Evolutionary conservation across 2,888 invertebrate species (phyloP), one percentile per base, ranked within the genome.

Genomic region (Thera britannica): DNA sequence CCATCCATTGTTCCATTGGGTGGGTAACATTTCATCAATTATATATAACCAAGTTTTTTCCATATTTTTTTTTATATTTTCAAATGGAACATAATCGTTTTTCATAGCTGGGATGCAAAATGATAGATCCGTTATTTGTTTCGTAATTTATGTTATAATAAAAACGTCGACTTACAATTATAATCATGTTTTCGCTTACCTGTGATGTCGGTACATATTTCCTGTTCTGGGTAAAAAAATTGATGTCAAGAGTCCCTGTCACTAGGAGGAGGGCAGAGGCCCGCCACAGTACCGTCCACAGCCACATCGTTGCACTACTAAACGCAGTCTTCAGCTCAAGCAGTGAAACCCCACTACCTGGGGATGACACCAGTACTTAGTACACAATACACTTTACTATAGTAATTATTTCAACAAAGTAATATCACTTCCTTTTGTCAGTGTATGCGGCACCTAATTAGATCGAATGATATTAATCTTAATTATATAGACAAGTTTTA

Each of bases 241-340:
- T 78, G 58, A 84, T 73, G 72, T 88, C 83, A 49, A 86, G 74
- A 58, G 85, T 84, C 46, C 84, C 83, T 67, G 80, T 80, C 48
- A 82, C 87, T 41, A 83, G 67, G 61, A 84, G 73, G 57, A 86
- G 72, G 48, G 67, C 66, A 6, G 78, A 78, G 62, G 77, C 77
- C 67, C 83, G 83, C 80, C 80, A 87, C 78, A 87, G 78, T 73
- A 88, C 84, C 80, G 78, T 78, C 82, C 84, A 82, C 80, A 84
- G 86, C 88, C 85, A 85, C 91, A 90, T 91, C 78, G 71, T 86
- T 58, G 64, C 80, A 77, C 78, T 74, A 82, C 78, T 77, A 76
- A 82, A 75, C 80, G 76, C 65, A 62, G 59, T 65, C 69, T 57
- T 51, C 58, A 61, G 35, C 56, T 7, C 54, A 34, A 58, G 52